A percentile compares a stretch with the other conserved stretches of the same genome.
Conservation (phyloP, 2,797 vertebrate genomes). For the Megaceryle alcyon region DNA sequence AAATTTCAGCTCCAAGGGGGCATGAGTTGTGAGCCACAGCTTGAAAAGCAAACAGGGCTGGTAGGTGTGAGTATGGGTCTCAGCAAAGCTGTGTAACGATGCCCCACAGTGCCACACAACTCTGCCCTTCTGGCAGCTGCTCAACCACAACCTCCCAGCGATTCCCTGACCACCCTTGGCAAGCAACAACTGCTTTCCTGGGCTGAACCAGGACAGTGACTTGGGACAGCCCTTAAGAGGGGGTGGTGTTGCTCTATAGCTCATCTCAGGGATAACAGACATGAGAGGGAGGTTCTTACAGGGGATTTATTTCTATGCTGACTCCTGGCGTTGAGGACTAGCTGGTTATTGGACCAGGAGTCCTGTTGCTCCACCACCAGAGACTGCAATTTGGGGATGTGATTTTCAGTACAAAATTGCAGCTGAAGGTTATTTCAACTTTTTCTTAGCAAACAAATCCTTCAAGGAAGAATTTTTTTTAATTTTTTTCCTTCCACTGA, state of each 20-base stretch:
- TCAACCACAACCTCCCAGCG: neutral
- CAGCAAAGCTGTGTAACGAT: neutral
- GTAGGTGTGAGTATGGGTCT: neutral
- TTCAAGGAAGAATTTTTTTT: neutral
- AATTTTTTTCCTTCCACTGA: neutral
- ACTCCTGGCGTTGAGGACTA: neutral
- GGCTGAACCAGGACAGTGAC: neutral
- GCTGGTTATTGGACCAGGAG: neutral
- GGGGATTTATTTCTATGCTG: neutral
- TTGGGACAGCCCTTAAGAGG: neutral
- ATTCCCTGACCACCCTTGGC: neutral
- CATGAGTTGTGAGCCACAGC: neutral
- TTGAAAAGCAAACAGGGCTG: neutral
- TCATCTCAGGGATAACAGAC: neutral
- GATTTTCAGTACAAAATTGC: neutral
- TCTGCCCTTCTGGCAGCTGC: neutral
- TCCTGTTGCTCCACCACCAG: neutral
- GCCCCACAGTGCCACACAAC: rapidly evolving
- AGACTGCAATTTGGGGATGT: neutral
- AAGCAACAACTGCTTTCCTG: neutral
- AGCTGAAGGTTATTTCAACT: neutral
- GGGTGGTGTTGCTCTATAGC: neutral
- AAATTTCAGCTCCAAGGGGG: neutral
- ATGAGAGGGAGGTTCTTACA: neutral
- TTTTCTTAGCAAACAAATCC: neutral